phyloP scores from a whole-genome alignment of 2,113 vertebrate species.

The Pseudopodoces humilis region DNA sequence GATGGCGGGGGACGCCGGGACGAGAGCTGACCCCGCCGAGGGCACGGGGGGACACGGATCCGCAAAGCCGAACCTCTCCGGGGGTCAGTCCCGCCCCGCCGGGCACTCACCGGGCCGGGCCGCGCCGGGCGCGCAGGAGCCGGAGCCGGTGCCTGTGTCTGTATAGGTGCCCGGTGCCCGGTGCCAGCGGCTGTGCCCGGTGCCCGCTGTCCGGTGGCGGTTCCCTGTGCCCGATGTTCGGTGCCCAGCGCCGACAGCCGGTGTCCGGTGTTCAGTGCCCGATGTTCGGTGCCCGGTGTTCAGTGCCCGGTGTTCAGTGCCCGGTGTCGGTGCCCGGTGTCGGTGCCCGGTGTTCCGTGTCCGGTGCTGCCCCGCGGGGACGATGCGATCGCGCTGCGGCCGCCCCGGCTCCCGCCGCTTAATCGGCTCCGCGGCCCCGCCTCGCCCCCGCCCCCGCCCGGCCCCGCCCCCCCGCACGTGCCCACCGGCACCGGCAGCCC shows the following conservation, averaged over 20 bases:
- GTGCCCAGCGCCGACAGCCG: background rate
- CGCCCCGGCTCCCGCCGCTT: background rate
- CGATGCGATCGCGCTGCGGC: background rate
- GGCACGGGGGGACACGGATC: background rate
- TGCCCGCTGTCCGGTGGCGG: background rate
- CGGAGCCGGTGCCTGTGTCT: background rate
- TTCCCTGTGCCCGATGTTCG: background rate
- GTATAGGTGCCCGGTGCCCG: background rate
- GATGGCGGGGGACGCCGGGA: background rate
- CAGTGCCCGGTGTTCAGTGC: background rate
- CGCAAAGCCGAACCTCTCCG: background rate
- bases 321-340: background rate
- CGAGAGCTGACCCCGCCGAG: background rate
- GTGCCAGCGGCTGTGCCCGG: background rate
- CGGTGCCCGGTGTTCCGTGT: background rate
- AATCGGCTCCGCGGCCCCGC: background rate
- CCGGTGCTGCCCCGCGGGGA: background rate
- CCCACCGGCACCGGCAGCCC: background rate
- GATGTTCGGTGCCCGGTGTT: background rate
- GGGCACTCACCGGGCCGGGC: conserved; percentile 23
- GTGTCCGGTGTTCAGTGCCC: background rate
- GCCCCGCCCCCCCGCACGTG: background rate
- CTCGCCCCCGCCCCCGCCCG: background rate
- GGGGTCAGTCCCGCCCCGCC: background rate
- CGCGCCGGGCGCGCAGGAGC: background rate